Evolutionary conservation across 2,113 vertebrate species (phyloP), one percentile per base, ranked within the genome.

Genomic region (Mirounga angustirostris): DNA sequence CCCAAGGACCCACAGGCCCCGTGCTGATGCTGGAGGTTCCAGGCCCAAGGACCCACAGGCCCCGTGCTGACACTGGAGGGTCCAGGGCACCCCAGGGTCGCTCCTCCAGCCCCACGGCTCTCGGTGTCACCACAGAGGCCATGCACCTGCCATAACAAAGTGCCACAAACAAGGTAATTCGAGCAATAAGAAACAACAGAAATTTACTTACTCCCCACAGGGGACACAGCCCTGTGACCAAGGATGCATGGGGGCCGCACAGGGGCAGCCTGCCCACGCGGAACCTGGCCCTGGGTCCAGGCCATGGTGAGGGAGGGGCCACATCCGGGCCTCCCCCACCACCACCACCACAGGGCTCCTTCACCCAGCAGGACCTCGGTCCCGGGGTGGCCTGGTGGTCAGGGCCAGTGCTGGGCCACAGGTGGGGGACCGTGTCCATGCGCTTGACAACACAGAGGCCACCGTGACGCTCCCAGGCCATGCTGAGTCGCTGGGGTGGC

Each of bases 161-260:
- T 0, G 33, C 43, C 40, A 2, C 33, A 30, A 11, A 16, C 22
- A 4, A 4, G 7, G 1, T 5, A 1, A 10, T 30, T 18, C 0
- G 7, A 8, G 26, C 52, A 26, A 13, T 14, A 56, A 9, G 26
- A 87, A 87, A 40, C 14, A 36, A 36, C 3, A 14, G 63, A n/a
- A n/a, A n/a, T 8, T 14, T 6, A 33, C 2, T 9, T 18, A 16
- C 43, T 11, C 76, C 43, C 28, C 6, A 2, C 18, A 7, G 40
- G 56, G 33, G 43, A 46, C 5, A 11, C 59, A 33, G 78, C 52
- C 78, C 52, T 22, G 30, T 7, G 30, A 13, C 30, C 73, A 30
- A 80, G 78, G 78, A 56, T 5, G 16, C 30, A 12, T 4, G 5
- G 19, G 22, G 40, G 18, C 58, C 13, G 2, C 7, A 24, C 13